A percentile compares a stretch with the other conserved stretches of the same genome.
phyloP scores from a whole-genome alignment of 2,888 invertebrate genomes.

The Cheilosia scutellata region DNA sequence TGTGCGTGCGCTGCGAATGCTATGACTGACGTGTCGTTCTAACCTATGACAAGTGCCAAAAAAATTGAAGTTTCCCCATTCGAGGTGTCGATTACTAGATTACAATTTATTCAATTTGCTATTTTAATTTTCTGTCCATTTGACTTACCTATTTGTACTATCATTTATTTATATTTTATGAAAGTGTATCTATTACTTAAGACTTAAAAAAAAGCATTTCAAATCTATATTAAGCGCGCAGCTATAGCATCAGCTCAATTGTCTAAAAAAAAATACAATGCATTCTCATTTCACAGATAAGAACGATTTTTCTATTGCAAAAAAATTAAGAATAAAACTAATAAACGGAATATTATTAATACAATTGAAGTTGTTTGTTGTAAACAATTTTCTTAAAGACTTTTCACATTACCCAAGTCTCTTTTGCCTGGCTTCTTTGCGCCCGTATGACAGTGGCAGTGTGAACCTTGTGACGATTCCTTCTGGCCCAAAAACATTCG shows the following conservation, averaged over 20 bases:
- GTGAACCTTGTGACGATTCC: slow-evolving; percentile 88
- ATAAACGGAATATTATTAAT: slow-evolving; percentile 23
- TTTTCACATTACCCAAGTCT: slow-evolving; percentile 90
- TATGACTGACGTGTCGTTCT: too few species aligned
- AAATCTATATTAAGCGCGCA: slow-evolving; percentile 52
- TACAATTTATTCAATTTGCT: too few species aligned
- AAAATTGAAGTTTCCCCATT: too few species aligned
- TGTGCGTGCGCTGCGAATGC: too few species aligned
- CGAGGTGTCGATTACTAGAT: too few species aligned
- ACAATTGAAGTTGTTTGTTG: slow-evolving; percentile 48
- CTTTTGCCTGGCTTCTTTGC: slow-evolving; percentile 91
- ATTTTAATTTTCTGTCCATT: too few species aligned
- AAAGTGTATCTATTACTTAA: slow-evolving; percentile 62
- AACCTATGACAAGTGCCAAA: too few species aligned
- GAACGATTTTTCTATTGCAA: slow-evolving; percentile 51
- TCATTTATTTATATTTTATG: slow-evolving; percentile 57
- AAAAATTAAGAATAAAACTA: slow-evolving; percentile 47
- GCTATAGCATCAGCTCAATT: slow-evolving; percentile 36
- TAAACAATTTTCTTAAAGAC: slow-evolving; percentile 36
- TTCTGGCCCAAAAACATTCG: slow-evolving; percentile 86
- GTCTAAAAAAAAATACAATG: slow-evolving; percentile 26
- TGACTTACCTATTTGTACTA: too few species aligned
- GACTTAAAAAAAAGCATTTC: slow-evolving; percentile 33
- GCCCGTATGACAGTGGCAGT: slow-evolving; percentile 91
- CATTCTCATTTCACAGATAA: slow-evolving; percentile 42